Evolutionary conservation across 2,797 vertebrate species (phyloP), one percentile per base, ranked within the genome.

Genomic region (Sparus aurata): DNA sequence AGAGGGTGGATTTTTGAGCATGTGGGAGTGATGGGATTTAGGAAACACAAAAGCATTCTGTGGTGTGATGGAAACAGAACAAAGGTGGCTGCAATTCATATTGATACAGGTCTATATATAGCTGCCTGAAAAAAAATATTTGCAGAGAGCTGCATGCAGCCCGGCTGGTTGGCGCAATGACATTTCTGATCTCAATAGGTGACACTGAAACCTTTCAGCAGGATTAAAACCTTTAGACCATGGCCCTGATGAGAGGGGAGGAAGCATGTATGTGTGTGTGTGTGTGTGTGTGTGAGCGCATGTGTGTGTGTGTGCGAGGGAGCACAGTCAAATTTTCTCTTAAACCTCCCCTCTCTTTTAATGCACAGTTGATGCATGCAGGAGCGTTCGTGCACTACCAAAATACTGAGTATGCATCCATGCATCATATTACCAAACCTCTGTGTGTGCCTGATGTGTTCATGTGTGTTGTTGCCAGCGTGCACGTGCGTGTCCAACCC

Each of bases 131-230:
- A 85, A 34, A 79, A 59, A 61, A 70, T 66, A 52, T 83, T 77
- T 76, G 66, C 74, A 74, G 81, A 72, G 53, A 65, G 73, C 80
- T 78, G 73, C 13, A n/a, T 77, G 83, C 80, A 63, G 77, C 81
- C 60, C 79, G 84, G 85, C 83, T 91, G 83, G 81, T 76, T 78
- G 78, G 54, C 10, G 53, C 71, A 75, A 79, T 85, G 77, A 85
- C 87, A 89, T 91, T 83, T 90, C 74, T 88, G 71, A 86, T 87
- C 74, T 77, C 77, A 79, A 75, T 87, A 89, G 86, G 87, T 87
- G 90, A 90, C 80, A 84, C 72, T 73, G 81, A 90, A 93, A 86
- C 80, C 84, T 93, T 91, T 93, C 83, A 87, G 60, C 50, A 11
- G 83, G 87, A 94, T 91, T 92, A 93, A 93, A 90, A 71, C 82